Percentiles rank a stretch among this genome's conserved stretches.
Conservation (phyloP, 1,140 invertebrate genomes). For the Macrosteles quadrilineatus region DNA sequence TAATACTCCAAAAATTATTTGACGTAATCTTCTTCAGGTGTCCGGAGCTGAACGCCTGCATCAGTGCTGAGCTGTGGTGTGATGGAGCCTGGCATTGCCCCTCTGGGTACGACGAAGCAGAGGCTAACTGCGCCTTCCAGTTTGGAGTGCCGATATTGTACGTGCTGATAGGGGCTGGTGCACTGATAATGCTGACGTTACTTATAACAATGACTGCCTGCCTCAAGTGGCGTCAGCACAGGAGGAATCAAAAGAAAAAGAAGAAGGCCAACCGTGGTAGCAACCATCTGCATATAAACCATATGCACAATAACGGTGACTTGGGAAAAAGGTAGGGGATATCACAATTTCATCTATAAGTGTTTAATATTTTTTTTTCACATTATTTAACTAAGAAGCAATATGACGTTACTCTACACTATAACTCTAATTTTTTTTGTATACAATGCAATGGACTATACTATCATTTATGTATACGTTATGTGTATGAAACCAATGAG, state of each 20-base stretch:
- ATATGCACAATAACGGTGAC: conserved; percentile 52
- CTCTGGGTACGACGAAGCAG: conserved; percentile 71
- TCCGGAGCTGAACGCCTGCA: conserved; percentile 82
- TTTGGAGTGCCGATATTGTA: conserved; percentile 67
- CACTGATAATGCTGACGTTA: conserved; percentile 55
- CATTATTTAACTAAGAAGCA: no score
- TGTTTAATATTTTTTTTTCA: no score
- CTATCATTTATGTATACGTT: no score
- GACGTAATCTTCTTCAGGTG: no score
- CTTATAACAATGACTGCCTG: conserved; percentile 62
- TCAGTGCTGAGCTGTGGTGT: conserved; percentile 71
- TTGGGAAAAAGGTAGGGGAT: conserved; percentile 48
- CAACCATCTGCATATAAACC: conserved; percentile 61
- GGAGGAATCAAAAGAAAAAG: conserved; percentile 51
- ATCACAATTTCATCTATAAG: no score
- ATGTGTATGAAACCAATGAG: no score
- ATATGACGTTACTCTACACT: no score
- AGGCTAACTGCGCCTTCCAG: conserved; percentile 69
- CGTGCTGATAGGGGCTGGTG: conserved; percentile 61
- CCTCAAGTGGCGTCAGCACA: conserved; percentile 62
- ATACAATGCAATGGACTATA: no score
- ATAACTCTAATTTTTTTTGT: no score
- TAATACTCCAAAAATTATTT: no score
- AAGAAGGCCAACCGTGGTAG: conserved; percentile 40
- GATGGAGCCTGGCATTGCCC: conserved; percentile 71